Base-by-base conservation (phyloP, 2,888 invertebrate genomes). In the Nezara viridula region DNA sequence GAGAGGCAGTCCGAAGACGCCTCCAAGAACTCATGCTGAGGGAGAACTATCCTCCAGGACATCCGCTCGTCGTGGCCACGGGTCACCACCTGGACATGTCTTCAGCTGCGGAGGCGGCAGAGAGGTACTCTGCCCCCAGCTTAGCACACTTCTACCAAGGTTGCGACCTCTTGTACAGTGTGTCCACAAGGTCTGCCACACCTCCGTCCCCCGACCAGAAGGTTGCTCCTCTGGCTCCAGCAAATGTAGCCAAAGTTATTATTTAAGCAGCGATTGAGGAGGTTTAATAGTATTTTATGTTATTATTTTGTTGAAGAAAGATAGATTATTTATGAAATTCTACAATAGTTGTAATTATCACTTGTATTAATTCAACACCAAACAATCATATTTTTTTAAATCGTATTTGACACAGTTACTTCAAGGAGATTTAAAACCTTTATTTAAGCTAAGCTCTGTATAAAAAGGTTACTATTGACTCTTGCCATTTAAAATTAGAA, bases 21-120 rank as follows among this genome's bases (percentile, higher is more conserved):
- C 90, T 91, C 9, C 89, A 90, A 44, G 90, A 91, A 88, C 90
- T 91, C 73, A 90, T 91, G 90, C 77, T 91, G 66, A 81, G 88
- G 55, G 89, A 89, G 47, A 86, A 88, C 32, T 88, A 89, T 21
- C 81, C 52, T 66, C 91, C 90, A 3, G 88, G 88, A 40, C 90
- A 90, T 52, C 91, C 91, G 14, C 90, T 90, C 21, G 91, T 91
- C 66, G 86, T 85, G 37, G 89, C 90, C 85, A 90, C 90, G 40
- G 88, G 86, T 37, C 88, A 89, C 37, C 90, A 91, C 86, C 89
- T 91, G 37, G 73, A 89, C 85, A 73, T 90, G 88, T 44, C 89
- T 10, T 90, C 90, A 32, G 91, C 91, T n/a, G 73, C 73, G 14
- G 89, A 87, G 73, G 89, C 85, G 1, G 87, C 90, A 24, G 44